Evolutionary conservation across 2,113 vertebrate genomes (phyloP).

Genomic region (Choloepus hoffmanni): DNA sequence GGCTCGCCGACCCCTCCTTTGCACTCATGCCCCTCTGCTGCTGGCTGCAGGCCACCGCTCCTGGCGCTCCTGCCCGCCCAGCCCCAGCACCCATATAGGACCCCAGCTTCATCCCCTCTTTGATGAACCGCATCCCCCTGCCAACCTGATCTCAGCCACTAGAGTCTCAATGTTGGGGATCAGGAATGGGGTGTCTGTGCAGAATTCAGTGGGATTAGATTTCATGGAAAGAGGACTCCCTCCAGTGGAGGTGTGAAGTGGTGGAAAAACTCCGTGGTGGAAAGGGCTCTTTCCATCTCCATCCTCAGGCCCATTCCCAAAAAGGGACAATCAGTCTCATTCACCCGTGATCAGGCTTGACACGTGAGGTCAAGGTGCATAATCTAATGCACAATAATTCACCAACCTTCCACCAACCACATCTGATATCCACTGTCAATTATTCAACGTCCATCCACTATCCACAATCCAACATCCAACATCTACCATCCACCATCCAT

Average conservation of each 20-base stretch:
- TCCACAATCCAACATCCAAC: neutral
- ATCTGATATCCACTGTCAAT: neutral
- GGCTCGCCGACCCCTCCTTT: neutral
- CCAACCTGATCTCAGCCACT: neutral
- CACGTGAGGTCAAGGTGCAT: neutral
- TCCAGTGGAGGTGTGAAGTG: neutral
- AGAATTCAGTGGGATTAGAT: neutral
- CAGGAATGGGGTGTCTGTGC: neutral
- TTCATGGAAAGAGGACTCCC: neutral
- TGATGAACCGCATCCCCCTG: fast-evolving
- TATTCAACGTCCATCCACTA: too few relatives aligned
- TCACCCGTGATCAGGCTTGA: fast-evolving
- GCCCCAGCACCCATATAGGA: neutral
- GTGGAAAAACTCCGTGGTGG: too few relatives aligned
- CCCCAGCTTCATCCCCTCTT: neutral
- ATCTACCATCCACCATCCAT: neutral
- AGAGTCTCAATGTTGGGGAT: neutral
- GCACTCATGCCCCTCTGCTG: neutral
- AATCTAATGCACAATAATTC: fast-evolving
- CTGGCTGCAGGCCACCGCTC: neutral
- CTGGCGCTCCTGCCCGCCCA: fast-evolving
- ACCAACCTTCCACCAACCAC: too few relatives aligned
- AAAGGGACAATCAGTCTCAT: neutral
- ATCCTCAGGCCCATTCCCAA: neutral
- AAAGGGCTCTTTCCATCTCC: neutral